Evolutionary conservation across 2,797 vertebrate genomes (phyloP).

Genomic region (Podargus strigoides): DNA sequence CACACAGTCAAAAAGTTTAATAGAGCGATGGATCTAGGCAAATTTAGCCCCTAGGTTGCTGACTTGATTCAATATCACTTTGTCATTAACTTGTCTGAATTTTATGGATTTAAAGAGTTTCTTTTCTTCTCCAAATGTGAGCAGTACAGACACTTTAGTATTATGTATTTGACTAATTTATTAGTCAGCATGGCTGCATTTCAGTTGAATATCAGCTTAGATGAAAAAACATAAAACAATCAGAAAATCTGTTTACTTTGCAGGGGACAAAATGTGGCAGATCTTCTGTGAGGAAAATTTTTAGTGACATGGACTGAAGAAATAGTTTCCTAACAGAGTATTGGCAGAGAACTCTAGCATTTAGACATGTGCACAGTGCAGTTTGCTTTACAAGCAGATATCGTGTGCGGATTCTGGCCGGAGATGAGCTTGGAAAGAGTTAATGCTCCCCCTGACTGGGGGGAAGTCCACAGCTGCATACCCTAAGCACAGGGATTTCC

Average conservation of each 20-base stretch:
- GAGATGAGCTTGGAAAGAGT: neutral
- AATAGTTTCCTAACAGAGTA: neutral
- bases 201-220: neutral
- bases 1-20: neutral
- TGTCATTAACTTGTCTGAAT: neutral
- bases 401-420: neutral
- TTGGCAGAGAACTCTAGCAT: neutral
- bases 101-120: neutral
- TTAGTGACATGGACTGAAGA: neutral
- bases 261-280: neutral
- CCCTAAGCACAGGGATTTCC: constrained; percentile 17
- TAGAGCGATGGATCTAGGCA: neutral
- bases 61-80: constrained; percentile 16
- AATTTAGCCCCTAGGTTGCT: neutral
- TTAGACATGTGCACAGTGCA: neutral
- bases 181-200: neutral
- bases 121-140: neutral
- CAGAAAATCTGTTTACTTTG: neutral
- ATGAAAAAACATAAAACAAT: neutral
- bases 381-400: neutral
- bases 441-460: neutral
- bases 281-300: neutral
- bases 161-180: neutral
- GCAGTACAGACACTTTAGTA: neutral
- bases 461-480: neutral